These are phyloP conservation scores for Unio delphinus DNA, from an alignment of 2,888 invertebrate genomes.

Conservation along the genomic window DNA sequence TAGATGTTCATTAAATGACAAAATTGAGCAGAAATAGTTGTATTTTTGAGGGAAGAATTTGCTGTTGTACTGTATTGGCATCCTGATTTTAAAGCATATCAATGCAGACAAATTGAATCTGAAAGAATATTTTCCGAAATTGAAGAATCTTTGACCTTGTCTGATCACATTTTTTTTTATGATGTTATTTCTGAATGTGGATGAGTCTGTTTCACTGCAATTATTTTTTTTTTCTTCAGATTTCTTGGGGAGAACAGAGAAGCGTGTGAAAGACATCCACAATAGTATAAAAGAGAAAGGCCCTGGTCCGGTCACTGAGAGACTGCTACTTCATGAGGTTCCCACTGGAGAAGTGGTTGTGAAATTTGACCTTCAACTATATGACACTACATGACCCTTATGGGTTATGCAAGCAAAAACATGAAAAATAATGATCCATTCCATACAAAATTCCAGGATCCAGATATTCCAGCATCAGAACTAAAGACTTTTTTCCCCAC, in stretches of 20 bases:
- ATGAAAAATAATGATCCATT: no score
- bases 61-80: no score
- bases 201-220: background rate
- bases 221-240: constrained; percentile 72
- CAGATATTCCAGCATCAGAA: no score
- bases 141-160: background rate
- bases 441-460: no score
- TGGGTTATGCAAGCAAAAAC: no score
- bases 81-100: no score
- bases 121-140: no score
- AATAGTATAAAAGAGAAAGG: constrained; percentile 74
- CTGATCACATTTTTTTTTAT: background rate
- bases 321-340: constrained; percentile 80
- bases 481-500: no score
- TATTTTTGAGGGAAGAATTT: no score
- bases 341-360: constrained; percentile 80
- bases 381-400: constrained; percentile 26
- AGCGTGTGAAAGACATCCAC: constrained; percentile 78
- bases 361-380: constrained; percentile 81
- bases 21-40: no score
- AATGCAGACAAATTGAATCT: no score
- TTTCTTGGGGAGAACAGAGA: constrained; percentile 81
- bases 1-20: no score
- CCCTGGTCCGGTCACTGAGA: constrained; percentile 79
- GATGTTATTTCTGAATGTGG: background rate